Evolutionary conservation across 2,888 invertebrate species (phyloP).

Genomic region (Euclidia mi): DNA sequence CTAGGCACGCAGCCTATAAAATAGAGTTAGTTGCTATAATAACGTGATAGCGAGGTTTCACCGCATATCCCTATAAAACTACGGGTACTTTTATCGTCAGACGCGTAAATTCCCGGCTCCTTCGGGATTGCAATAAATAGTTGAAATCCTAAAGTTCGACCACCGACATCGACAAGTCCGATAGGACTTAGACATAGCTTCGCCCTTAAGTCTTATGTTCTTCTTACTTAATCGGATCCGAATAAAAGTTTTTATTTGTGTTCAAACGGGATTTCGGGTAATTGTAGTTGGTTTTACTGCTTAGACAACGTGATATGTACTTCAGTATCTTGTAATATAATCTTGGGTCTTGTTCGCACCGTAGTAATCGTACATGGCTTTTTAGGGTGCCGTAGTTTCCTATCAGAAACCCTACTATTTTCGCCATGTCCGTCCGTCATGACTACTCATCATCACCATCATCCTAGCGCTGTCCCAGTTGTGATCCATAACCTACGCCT

Average conservation of each 20-base stretch:
- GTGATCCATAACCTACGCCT: too few relatives aligned
- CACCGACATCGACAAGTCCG: conserved; percentile 78
- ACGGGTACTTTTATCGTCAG: conserved; percentile 78
- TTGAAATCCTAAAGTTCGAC: conserved; percentile 86
- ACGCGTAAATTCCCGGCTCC: conserved; percentile 84
- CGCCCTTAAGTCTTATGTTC: conserved; percentile 37
- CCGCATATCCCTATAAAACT: conserved; percentile 60
- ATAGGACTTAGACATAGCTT: conserved; percentile 73
- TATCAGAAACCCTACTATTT: too few relatives aligned
- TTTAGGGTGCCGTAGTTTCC: too few relatives aligned
- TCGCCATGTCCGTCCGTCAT: too few relatives aligned
- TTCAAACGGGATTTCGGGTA: conserved; percentile 28
- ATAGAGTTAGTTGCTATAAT: conserved; percentile 53
- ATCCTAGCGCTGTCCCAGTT: too few relatives aligned
- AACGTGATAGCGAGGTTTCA: conserved; percentile 52
- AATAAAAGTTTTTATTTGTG: conserved; percentile 40
- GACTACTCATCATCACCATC: too few relatives aligned
- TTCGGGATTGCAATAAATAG: conserved; percentile 87
- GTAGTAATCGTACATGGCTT: too few relatives aligned
- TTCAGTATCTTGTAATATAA: too few relatives aligned
- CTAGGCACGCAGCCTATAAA: conserved; percentile 43
- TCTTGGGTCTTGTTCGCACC: too few relatives aligned
- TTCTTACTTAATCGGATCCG: conserved; percentile 38
- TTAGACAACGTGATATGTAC: not conserved
- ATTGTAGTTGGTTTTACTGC: conserved; percentile 30